Percentiles rank a stretch among this genome's conserved stretches.
phyloP scores from a whole-genome alignment of 2,113 vertebrate species.

The Catharus minimus region DNA sequence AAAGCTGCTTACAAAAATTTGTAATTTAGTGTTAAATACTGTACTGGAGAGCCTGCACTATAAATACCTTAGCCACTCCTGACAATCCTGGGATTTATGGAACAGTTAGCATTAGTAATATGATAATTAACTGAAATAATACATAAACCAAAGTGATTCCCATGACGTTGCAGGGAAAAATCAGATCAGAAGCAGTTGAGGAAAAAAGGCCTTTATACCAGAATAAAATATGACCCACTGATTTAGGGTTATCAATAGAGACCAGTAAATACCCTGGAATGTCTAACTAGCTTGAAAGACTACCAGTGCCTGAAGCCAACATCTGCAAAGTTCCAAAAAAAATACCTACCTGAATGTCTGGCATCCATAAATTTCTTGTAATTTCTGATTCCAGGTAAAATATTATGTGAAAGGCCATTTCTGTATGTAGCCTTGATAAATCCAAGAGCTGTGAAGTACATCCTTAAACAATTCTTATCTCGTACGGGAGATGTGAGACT shows the following conservation, averaged over 20 bases:
- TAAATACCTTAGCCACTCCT: background rate
- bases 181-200: background rate
- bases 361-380: constrained; percentile 3
- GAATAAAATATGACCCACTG: background rate
- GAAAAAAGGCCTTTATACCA: background rate
- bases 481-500: background rate
- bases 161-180: background rate
- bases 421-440: constrained; percentile 1
- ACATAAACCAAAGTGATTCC: background rate
- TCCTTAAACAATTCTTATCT: background rate
- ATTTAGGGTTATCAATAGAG: constrained; percentile 4
- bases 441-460: background rate
- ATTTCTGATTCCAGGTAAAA: constrained; percentile 48
- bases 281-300: constrained; percentile 7
- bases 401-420: background rate
- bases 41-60: background rate
- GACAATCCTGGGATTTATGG: background rate
- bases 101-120: background rate
- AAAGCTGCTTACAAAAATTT: constrained; percentile 32
- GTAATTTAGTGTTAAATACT: background rate
- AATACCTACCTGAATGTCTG: constrained; percentile 16
- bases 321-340: constrained; percentile 10
- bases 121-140: constrained; percentile 9
- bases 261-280: constrained; percentile 19
- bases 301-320: constrained; percentile 12